phyloP scores from a whole-genome alignment of 2,888 invertebrate species.

The Gisinianus flammeolus region DNA sequence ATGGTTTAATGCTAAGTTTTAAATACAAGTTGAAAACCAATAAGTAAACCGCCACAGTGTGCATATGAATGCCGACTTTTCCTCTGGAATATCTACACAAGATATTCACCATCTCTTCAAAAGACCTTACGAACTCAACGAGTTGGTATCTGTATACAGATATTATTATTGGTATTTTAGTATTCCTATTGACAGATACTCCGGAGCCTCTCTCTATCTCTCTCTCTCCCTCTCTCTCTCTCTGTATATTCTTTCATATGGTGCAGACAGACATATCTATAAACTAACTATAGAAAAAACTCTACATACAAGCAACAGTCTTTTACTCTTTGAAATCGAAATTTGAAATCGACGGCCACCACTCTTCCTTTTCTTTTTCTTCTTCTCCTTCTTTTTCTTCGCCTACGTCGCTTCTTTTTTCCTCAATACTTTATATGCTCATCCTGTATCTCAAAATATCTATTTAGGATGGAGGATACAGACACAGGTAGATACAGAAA shows the following conservation, averaged over 20 bases:
- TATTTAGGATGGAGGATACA: background rate
- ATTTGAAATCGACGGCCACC: background rate
- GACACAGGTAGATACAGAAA: background rate
- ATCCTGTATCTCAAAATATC: background rate
- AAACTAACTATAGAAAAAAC: too few species aligned
- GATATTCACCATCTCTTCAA: too few species aligned
- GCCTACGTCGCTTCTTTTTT: background rate
- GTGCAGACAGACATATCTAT: background rate
- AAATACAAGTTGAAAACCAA: constrained; percentile 21
- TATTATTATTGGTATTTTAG: too few species aligned
- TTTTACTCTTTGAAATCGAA: background rate
- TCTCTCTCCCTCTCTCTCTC: background rate
- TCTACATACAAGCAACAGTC: constrained; percentile 29
- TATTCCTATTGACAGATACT: constrained; percentile 24
- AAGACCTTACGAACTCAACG: constrained; percentile 2
- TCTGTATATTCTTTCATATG: background rate
- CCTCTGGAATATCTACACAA: too few species aligned
- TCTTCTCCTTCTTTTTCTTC: background rate
- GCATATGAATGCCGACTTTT: too few species aligned
- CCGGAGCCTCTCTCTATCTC: too few species aligned
- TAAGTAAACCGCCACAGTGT: constrained; percentile 17
- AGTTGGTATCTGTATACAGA: constrained; percentile 26
- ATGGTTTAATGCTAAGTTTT: too few species aligned
- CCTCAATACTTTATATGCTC: too few species aligned
- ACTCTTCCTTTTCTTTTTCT: background rate